Percentiles rank a stretch among this genome's conserved stretches.
phyloP scores from a whole-genome alignment of 2,797 vertebrate genomes.

The Sebastes vulpes region DNA sequence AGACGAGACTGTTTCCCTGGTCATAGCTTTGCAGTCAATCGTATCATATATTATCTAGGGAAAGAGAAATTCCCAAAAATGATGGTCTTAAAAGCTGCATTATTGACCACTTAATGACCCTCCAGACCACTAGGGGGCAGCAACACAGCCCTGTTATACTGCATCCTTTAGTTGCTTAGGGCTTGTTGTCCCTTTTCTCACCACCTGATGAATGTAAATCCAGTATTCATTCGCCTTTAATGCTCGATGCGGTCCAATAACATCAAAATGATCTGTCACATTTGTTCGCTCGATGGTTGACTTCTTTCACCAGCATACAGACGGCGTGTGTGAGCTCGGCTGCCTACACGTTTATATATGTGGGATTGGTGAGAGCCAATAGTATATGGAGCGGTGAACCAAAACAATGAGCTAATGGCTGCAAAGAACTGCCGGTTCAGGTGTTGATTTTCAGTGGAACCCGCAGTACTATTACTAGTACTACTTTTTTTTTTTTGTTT shows the following conservation, averaged over 20 bases:
- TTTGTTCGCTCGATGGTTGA: background rate
- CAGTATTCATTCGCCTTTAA: background rate
- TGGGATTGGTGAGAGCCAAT: background rate
- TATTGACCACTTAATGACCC: constrained; percentile 8
- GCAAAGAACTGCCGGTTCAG: background rate
- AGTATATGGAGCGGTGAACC: background rate
- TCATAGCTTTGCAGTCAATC: constrained; percentile 12
- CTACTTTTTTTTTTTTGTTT: background rate
- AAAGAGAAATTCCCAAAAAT: background rate
- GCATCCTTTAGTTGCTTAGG: background rate
- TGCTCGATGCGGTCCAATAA: background rate
- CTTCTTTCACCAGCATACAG: constrained; percentile 39
- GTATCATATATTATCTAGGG: background rate
- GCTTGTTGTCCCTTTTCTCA: background rate
- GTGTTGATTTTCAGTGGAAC: background rate
- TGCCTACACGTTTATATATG: background rate
- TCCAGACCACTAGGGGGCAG: constrained; percentile 21
- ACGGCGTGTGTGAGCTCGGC: background rate
- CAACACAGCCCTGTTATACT: background rate
- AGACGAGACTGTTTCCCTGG: constrained; percentile 26
- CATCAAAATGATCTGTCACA: background rate
- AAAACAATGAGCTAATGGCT: background rate
- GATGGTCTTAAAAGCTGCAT: constrained; percentile 5
- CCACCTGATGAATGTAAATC: constrained; percentile 55
- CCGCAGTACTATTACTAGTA: background rate